Conservation (phyloP, 2,888 invertebrate genomes). For the Copidosoma aretas region DNA sequence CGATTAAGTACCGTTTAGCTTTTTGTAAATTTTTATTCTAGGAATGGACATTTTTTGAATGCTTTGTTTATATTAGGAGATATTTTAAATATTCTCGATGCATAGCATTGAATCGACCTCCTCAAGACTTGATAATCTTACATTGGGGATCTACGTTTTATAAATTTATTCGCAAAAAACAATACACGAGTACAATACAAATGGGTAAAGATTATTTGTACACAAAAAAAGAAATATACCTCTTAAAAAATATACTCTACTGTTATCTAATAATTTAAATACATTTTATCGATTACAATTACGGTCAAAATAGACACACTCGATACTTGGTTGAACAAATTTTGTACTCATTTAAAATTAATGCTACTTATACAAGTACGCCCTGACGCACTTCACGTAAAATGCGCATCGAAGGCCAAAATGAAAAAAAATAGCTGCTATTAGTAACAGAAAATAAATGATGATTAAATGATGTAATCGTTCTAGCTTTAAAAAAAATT, state of each 20-base stretch:
- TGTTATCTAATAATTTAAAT: too few species aligned
- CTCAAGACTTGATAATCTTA: constrained; percentile 4
- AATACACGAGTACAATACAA: background rate
- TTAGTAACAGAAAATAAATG: constrained; percentile 2
- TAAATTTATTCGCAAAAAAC: constrained; percentile 13
- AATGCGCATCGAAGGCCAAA: constrained; percentile 38
- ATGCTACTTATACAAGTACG: constrained; percentile 16
- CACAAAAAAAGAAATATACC: constrained; percentile 2
- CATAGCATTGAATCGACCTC: constrained; percentile 22
- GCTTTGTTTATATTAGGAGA: constrained; percentile 9
- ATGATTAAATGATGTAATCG: constrained; percentile 6
- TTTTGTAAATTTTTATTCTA: constrained; percentile 2
- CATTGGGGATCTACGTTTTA: constrained; percentile 10
- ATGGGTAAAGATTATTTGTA: background rate
- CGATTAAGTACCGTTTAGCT: constrained; percentile 33
- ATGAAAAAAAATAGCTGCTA: background rate
- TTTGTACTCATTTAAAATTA: constrained; percentile 17
- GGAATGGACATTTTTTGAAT: constrained; percentile 9
- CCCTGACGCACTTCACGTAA: constrained; percentile 14
- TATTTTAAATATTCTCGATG: constrained; percentile 9
- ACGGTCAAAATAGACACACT: too few species aligned
- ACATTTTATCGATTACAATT: too few species aligned
- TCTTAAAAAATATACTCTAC: constrained; percentile 2
- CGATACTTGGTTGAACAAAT: background rate
- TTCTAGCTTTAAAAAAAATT: too few species aligned